These are phyloP conservation scores for Hycleus phaleratus DNA, from an alignment of 1,140 invertebrate species.

Conservation along the genomic window DNA sequence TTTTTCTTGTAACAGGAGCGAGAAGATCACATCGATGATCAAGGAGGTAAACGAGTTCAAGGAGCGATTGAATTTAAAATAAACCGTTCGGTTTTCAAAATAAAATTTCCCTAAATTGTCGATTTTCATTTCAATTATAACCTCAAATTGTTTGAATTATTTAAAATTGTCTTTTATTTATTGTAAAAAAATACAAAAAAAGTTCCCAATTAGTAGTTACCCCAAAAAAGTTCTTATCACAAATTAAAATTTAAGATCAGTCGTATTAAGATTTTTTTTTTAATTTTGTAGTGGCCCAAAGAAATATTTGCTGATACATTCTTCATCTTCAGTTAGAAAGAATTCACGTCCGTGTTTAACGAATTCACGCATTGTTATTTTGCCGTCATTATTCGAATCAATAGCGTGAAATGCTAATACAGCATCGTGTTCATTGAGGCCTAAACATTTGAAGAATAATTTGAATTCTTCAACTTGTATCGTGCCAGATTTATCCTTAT, in stretches of 20 bases:
- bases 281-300: constrained; percentile 66
- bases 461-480: constrained; percentile 76
- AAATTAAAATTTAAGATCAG: neutral
- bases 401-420: constrained; percentile 67
- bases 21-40: constrained; percentile 36
- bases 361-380: constrained; percentile 68
- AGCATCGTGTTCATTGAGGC: constrained; percentile 62
- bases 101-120: neutral
- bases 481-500: constrained; percentile 67
- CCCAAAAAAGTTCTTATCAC: neutral
- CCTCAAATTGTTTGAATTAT: no score
- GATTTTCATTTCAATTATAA: no score
- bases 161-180: neutral
- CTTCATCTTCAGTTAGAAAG: constrained; percentile 68
- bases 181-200: neutral
- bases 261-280: constrained; percentile 1
- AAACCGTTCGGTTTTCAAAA: constrained; percentile 2
- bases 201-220: neutral
- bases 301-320: constrained; percentile 69
- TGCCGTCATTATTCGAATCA: constrained; percentile 68
- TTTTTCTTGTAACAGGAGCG: constrained; percentile 21
- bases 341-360: constrained; percentile 69
- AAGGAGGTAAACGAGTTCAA: constrained; percentile 35
- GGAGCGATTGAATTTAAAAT: constrained; percentile 27
- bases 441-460: constrained; percentile 71